Base-by-base conservation (phyloP, 2,888 invertebrate genomes). In the Cryptocheilus praepositus region DNA sequence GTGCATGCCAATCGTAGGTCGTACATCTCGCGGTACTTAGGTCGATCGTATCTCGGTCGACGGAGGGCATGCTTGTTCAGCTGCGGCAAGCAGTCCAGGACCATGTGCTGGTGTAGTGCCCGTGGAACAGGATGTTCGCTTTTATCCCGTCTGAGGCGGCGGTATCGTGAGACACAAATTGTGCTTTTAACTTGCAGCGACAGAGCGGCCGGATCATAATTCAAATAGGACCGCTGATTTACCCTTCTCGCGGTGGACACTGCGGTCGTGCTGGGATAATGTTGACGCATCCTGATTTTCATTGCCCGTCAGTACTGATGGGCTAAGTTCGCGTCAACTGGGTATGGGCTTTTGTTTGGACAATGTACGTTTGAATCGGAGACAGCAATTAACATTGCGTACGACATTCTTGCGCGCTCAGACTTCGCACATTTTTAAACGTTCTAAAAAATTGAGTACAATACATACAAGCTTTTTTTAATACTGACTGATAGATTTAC, bases 1-100 rank as follows among this genome's bases (percentile, higher is more conserved):
- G 81, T 81, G 81, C 81, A 81, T 81, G 81, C 81, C 81, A 80
- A 81, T 81, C 81, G 81, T 81, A 74, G 75, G 74, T 62, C 79
- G 80, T 81, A 81, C 80, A 81, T 81, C 81, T 81, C 77, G 52
- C 64, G 76, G 78, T 75, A 79, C 79, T 79, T 80, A 76, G 72
- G 66, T 71, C 65, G 81, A 81, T 80, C 75, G 76, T 81, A 81
- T 81, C 81, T 81, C 63, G 64, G 64, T 63, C 70, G 74, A 73
- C 72, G 67, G 68, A 71, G 73, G 64, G 74, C 64, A 66, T 70
- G 70, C 71, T 73, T 67, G 73, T 67, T 74, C 71, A 60, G 61
- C 69, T 67, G 70, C 60, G 65, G 69, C 70, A 51, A 25, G 45
- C 43, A 11, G 61, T 52, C 56, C 60, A 58, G 70, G 62, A 68